phyloP scores from a whole-genome alignment of 2,797 vertebrate species.

The Choloepus didactylus region DNA sequence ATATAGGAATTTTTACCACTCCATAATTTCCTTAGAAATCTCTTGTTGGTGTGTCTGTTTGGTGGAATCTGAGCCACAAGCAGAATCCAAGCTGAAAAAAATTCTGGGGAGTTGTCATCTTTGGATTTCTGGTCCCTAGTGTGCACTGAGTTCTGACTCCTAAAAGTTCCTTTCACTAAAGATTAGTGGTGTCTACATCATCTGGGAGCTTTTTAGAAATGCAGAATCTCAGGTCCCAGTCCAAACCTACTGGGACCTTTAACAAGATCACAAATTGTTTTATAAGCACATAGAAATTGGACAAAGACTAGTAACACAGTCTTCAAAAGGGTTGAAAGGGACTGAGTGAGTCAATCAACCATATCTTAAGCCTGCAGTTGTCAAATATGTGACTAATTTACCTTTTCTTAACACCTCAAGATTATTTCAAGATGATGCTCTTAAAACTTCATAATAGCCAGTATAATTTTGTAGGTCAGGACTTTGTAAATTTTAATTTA shows the following conservation, averaged over 20 bases:
- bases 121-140: neutral
- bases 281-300: too few relatives aligned
- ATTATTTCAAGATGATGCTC: neutral
- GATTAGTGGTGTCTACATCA: neutral
- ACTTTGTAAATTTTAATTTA: neutral
- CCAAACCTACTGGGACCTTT: neutral
- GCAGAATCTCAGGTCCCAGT: neutral
- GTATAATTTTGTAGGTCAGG: neutral
- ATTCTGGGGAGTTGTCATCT: neutral
- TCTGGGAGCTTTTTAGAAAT: neutral
- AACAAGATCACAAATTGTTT: neutral
- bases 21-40: neutral
- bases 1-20: neutral
- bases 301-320: neutral
- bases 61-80: neutral
- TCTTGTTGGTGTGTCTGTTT: neutral
- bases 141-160: neutral
- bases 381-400: neutral
- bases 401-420: neutral
- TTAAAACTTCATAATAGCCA: neutral
- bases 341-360: neutral
- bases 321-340: neutral
- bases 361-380: neutral
- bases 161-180: neutral
- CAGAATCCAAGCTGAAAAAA: neutral